phyloP scores from a whole-genome alignment of 2,888 invertebrate genomes.

The Ethmia dodecea region DNA sequence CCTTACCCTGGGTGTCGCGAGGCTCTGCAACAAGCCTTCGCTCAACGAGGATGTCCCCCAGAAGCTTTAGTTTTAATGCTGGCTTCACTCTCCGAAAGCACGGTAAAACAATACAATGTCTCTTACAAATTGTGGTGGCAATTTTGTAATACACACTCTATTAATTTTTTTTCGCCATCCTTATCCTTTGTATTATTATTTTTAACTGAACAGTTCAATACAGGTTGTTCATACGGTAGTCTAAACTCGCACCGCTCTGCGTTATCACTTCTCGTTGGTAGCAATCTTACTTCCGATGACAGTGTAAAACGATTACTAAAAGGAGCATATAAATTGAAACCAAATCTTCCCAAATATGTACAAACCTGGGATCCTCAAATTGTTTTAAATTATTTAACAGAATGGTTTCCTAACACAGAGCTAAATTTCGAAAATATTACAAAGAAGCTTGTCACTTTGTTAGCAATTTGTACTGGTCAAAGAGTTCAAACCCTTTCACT shows the following conservation, averaged over 20 bases:
- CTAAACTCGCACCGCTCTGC: not conserved
- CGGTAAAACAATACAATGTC: no score
- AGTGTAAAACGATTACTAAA: not conserved
- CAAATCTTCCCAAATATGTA: not conserved
- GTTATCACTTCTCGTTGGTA: not conserved
- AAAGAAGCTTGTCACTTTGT: not conserved
- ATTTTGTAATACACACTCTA: no score
- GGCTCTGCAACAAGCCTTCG: no score
- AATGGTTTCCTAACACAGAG: not conserved
- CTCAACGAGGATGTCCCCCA: no score
- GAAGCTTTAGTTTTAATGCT: no score
- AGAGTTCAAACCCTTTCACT: not conserved
- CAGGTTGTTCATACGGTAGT: not conserved
- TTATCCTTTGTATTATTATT: not conserved
- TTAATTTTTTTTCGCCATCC: no score
- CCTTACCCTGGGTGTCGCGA: no score
- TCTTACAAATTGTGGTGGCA: no score
- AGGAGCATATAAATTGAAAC: not conserved
- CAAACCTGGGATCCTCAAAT: not conserved
- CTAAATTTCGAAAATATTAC: not conserved
- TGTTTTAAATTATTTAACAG: not conserved
- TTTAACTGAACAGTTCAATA: slow-evolving; percentile 1
- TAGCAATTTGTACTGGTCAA: not conserved
- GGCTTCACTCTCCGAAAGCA: no score
- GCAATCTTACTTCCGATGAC: not conserved